phyloP scores from a whole-genome alignment of 2,888 invertebrate genomes.

The Antheraea assamensis region DNA sequence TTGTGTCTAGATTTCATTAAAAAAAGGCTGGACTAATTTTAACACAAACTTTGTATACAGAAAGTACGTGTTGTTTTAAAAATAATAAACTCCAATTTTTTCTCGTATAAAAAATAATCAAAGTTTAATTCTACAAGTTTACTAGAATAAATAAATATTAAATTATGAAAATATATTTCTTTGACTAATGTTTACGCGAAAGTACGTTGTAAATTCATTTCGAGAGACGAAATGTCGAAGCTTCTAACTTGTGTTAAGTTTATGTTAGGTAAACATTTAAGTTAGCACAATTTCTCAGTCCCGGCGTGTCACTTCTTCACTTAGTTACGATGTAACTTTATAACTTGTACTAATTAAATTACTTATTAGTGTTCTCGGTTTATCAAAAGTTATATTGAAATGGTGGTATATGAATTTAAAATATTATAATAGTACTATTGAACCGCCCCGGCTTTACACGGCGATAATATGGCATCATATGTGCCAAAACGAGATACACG shows the following conservation, averaged over 20 bases:
- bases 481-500: no score
- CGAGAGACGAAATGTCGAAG: background rate
- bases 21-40: no score
- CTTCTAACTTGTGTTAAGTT: slow-evolving; percentile 5
- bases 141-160: background rate
- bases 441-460: no score
- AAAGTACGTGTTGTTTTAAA: no score
- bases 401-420: background rate
- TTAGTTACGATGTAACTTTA: background rate
- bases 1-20: no score
- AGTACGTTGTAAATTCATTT: background rate
- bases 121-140: background rate
- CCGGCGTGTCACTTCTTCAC: slow-evolving; percentile 2
- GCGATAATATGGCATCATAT: no score
- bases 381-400: background rate
- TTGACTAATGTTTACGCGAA: background rate
- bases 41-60: no score
- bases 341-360: slow-evolving; percentile 3
- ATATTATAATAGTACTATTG: background rate
- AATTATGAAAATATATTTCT: background rate
- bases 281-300: slow-evolving; percentile 5
- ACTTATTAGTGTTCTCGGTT: background rate
- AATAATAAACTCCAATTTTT: no score
- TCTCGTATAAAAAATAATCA: no score
- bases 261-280: slow-evolving; percentile 14